phyloP scores from a whole-genome alignment of 2,113 vertebrate species.

The Chionodraco myersi region DNA sequence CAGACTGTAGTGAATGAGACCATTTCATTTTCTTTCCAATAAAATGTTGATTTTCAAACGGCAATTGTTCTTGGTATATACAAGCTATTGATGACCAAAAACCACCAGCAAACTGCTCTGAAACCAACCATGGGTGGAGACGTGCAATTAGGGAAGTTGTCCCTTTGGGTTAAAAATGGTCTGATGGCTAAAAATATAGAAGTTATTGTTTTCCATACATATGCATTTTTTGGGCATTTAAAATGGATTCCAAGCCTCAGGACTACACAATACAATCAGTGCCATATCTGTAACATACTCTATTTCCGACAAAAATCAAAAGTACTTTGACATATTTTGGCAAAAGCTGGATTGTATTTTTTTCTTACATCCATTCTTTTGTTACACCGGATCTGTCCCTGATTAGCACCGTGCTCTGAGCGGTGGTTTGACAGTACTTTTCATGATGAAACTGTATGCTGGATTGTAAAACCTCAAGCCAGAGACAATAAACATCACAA shows the following conservation, averaged over 20 bases:
- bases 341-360: constrained; percentile 14
- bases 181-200: constrained; percentile 36
- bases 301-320: constrained; percentile 14
- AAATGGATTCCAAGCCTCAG: constrained; percentile 38
- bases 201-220: constrained; percentile 32
- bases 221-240: constrained; percentile 19
- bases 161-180: constrained; percentile 24
- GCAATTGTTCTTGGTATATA: background rate
- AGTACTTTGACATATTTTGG: constrained; percentile 39
- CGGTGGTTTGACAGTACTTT: constrained; percentile 53
- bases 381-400: constrained; percentile 68
- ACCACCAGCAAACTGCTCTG: constrained; percentile 9
- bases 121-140: constrained; percentile 34
- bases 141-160: constrained; percentile 22
- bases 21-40: constrained; percentile 33
- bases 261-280: constrained; percentile 29
- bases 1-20: constrained; percentile 31
- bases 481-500: constrained; percentile 77
- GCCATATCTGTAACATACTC: constrained; percentile 46
- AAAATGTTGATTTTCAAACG: constrained; percentile 28
- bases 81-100: background rate
- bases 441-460: constrained; percentile 68
- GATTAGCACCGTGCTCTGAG: constrained; percentile 64
- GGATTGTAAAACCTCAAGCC: constrained; percentile 71
- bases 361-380: constrained; percentile 52